These are phyloP conservation scores for Tuta absoluta DNA, from an alignment of 2,888 invertebrate species.

Conservation along the genomic window DNA sequence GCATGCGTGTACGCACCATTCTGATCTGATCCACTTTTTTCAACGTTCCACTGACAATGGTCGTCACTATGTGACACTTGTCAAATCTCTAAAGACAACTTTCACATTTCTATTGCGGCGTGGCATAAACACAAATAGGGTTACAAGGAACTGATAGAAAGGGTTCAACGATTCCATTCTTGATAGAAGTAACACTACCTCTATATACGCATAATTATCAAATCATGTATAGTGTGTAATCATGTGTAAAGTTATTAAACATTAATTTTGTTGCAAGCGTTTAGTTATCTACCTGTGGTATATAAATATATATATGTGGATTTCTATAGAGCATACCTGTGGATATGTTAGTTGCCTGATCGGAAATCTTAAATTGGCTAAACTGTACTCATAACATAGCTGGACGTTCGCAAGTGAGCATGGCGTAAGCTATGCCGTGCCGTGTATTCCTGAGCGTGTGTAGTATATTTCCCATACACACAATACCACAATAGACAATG, in stretches of 20 bases:
- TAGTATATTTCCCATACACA: constrained; percentile 36
- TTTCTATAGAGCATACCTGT: too few species aligned
- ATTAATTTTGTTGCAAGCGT: too few species aligned
- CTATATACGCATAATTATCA: too few species aligned
- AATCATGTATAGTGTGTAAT: too few species aligned
- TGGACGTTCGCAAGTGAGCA: neutral
- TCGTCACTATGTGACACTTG: constrained; percentile 38
- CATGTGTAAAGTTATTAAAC: too few species aligned
- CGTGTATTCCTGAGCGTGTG: neutral
- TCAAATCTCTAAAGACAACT: constrained; percentile 29
- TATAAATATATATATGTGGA: too few species aligned
- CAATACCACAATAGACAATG: constrained; percentile 47
- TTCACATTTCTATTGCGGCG: constrained; percentile 29
- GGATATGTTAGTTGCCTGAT: too few species aligned
- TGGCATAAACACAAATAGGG: constrained; percentile 5
- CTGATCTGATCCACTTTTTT: constrained; percentile 44
- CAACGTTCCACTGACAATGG: constrained; percentile 33
- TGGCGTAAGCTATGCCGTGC: neutral
- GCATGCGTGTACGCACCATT: constrained; percentile 42
- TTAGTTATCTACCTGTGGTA: too few species aligned
- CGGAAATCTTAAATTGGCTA: too few species aligned
- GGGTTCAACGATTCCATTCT: neutral
- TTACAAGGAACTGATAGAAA: neutral
- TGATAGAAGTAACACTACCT: too few species aligned
- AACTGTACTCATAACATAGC: too few species aligned